Conservation (phyloP, 1,140 invertebrate genomes). For the Sipha flava region DNA sequence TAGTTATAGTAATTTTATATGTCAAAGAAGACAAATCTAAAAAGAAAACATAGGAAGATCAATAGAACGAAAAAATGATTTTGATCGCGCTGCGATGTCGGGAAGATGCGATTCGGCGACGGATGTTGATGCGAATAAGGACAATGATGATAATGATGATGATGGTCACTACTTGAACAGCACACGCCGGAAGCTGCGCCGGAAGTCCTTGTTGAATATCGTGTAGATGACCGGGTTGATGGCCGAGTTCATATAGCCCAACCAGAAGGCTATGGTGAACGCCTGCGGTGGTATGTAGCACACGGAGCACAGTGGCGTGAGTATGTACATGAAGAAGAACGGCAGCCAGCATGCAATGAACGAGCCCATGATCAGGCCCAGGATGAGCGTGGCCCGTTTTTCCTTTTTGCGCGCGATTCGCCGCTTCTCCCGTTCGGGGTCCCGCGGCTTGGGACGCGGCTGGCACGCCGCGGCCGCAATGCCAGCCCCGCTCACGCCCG, state of each 20-base stretch:
- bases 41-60: too few species aligned
- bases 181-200: constrained; percentile 87
- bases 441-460: constrained; percentile 57
- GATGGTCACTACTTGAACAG: constrained; percentile 67
- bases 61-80: too few species aligned
- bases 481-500: constrained; percentile 49
- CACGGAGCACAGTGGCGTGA: constrained; percentile 64
- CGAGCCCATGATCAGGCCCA: constrained; percentile 97
- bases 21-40: too few species aligned
- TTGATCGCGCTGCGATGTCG: too few species aligned
- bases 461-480: neutral
- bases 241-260: constrained; percentile 98
- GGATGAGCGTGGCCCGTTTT: constrained; percentile 89
- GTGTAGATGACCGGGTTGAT: constrained; percentile 97
- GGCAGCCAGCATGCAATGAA: constrained; percentile 99
- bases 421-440: constrained; percentile 87
- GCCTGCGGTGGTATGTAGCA: constrained; percentile 71
- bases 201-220: constrained; percentile 98
- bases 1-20: too few species aligned
- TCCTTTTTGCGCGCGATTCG: constrained; percentile 93
- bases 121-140: too few species aligned
- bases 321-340: constrained; percentile 91
- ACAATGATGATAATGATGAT: neutral
- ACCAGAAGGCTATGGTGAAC: constrained; percentile 95
- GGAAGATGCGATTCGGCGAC: too few species aligned